Evolutionary conservation across 2,888 invertebrate species (phyloP).

Genomic region (Pterostichus niger): DNA sequence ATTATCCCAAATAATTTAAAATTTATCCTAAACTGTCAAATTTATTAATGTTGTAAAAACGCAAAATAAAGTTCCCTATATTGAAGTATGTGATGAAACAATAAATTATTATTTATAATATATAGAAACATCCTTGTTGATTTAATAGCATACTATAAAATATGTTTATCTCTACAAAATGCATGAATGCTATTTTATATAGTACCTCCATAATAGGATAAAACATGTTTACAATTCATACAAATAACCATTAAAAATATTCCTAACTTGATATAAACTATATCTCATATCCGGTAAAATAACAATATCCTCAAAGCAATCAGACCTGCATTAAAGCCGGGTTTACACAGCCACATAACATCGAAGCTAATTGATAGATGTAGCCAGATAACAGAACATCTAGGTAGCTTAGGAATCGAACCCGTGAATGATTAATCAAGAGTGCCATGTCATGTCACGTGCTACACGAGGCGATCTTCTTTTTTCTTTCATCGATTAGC

Average conservation of each 20-base stretch:
- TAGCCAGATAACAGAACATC: slow-evolving; percentile 34
- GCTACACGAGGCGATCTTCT: slow-evolving; percentile 50
- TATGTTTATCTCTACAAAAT: no score
- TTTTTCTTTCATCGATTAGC: slow-evolving; percentile 62
- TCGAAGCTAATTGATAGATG: slow-evolving; percentile 28
- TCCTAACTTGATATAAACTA: background rate
- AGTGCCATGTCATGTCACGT: slow-evolving; percentile 54
- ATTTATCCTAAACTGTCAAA: background rate
- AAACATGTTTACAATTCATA: slow-evolving; percentile 14
- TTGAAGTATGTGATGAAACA: background rate
- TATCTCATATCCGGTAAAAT: slow-evolving; percentile 16
- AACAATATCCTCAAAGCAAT: background rate
- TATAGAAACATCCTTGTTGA: background rate
- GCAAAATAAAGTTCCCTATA: no score
- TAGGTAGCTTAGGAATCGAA: slow-evolving; percentile 52
- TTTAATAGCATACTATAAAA: no score
- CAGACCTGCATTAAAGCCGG: background rate
- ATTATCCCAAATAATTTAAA: background rate
- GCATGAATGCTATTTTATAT: no score
- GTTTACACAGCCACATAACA: slow-evolving; percentile 9
- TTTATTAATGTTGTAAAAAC: background rate
- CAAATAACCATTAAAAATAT: slow-evolving; percentile 5
- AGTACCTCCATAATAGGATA: no score
- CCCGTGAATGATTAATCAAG: slow-evolving; percentile 60
- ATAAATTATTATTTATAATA: slow-evolving; percentile 2